Percentiles rank a stretch among this genome's conserved stretches.
phyloP scores from a whole-genome alignment of 1,140 invertebrate species.

The Drosophila lini region DNA sequence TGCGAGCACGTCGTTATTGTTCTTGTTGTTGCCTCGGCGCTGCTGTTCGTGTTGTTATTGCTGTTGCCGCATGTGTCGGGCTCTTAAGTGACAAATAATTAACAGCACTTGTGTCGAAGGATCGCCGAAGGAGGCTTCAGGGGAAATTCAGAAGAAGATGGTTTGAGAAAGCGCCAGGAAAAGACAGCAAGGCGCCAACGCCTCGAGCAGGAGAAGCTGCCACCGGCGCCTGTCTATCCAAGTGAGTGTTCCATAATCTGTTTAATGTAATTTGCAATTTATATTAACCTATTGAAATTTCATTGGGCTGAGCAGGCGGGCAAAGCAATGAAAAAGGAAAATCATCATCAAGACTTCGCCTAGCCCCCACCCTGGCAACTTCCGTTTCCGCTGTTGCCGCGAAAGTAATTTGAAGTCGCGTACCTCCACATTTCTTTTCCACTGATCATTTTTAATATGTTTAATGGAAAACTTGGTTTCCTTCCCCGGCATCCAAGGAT shows the following conservation, averaged over 20 bases:
- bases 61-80: conserved; percentile 63
- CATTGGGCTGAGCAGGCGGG: conserved; percentile 36
- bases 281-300: conserved; percentile 80
- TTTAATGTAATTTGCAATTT: conserved; percentile 83
- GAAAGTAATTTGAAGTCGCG: conserved; percentile 65
- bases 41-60: conserved; percentile 21
- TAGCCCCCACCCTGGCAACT: conserved; percentile 13
- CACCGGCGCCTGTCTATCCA: conserved; percentile 10
- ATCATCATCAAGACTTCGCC: neutral
- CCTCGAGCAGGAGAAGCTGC: neutral
- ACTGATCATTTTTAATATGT: conserved; percentile 55
- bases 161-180: conserved; percentile 2
- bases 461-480: conserved; percentile 52
- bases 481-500: conserved; percentile 16
- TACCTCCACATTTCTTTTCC: conserved; percentile 18
- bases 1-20: conserved; percentile 57
- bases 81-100: conserved; percentile 80
- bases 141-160: neutral
- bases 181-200: conserved; percentile 1
- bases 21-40: conserved; percentile 9
- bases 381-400: conserved; percentile 44
- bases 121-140: neutral
- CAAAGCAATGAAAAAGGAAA: conserved; percentile 11
- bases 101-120: conserved; percentile 72
- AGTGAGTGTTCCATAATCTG: conserved; percentile 61